A percentile compares a stretch with the other conserved stretches of the same genome.
These are phyloP conservation scores for Nemurella pictetii DNA, from an alignment of 2,888 invertebrate species.

Conservation along the genomic window DNA sequence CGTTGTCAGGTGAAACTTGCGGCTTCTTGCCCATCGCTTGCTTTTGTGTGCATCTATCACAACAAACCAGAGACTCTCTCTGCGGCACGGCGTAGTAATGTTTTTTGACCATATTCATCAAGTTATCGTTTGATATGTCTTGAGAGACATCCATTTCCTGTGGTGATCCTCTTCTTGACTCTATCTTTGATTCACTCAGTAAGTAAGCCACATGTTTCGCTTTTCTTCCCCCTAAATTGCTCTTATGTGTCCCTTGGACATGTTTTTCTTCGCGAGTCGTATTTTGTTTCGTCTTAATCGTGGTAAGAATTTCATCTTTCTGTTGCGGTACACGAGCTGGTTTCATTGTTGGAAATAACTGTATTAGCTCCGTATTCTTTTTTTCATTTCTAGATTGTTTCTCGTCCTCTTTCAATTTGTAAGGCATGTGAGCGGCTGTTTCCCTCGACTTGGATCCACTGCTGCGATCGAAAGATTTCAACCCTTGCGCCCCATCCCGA, in stretches of 20 bases:
- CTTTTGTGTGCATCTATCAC: background rate
- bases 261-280: background rate
- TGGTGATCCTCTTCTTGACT: background rate
- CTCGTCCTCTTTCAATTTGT: background rate
- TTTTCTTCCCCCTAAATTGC: background rate
- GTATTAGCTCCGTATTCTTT: background rate
- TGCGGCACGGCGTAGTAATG: background rate
- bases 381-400: background rate
- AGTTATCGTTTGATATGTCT: background rate
- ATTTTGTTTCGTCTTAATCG: background rate
- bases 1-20: background rate
- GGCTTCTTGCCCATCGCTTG: background rate
- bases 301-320: background rate
- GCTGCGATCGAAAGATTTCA: no score
- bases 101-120: background rate
- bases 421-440: background rate
- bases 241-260: background rate
- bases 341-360: background rate
- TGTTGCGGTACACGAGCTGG: background rate
- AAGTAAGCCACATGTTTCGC: background rate
- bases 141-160: background rate
- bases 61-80: background rate
- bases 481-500: no score
- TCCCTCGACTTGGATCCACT: background rate
- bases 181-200: background rate